A percentile compares a stretch with the other conserved stretches of the same genome.
Conservation (phyloP, 2,888 invertebrate genomes). For the Chorisops tibialis region DNA sequence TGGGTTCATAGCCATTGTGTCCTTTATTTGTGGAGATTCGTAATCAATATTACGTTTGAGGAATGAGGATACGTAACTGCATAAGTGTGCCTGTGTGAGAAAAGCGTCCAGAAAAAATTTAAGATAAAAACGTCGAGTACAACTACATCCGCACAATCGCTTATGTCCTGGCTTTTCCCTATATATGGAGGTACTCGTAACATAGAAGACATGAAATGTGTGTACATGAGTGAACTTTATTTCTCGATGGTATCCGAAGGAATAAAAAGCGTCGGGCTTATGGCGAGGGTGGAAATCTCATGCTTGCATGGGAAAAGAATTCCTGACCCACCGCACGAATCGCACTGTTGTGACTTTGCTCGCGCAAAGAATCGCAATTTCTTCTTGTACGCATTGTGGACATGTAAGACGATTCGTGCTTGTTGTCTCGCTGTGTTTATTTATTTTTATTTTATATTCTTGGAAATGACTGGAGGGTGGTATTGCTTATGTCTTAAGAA, state of each 20-base stretch:
- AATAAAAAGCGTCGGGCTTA: not conserved
- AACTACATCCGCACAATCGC: too few relatives aligned
- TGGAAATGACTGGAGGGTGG: constrained; percentile 4
- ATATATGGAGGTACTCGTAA: not conserved
- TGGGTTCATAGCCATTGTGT: too few relatives aligned
- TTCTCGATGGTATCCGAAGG: too few relatives aligned
- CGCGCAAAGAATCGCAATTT: constrained; percentile 30
- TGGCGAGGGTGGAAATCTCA: not conserved
- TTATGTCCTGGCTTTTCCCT: not conserved
- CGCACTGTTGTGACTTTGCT: constrained; percentile 28
- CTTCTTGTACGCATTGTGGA: constrained; percentile 25
- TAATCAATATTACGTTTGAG: too few relatives aligned
- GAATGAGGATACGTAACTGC: too few relatives aligned
- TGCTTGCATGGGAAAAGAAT: constrained; percentile 7
- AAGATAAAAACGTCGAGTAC: too few relatives aligned
- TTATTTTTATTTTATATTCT: constrained; percentile 6
- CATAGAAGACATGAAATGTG: not conserved
- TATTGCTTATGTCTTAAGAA: constrained; percentile 6
- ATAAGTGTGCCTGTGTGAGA: too few relatives aligned
- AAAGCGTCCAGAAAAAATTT: too few relatives aligned
- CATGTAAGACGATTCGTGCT: too few relatives aligned
- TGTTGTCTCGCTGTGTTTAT: too few relatives aligned
- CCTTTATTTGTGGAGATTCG: too few relatives aligned
- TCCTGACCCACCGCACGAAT: constrained; percentile 35
- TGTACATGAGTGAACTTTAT: too few relatives aligned